Percentiles rank a stretch among this genome's conserved stretches.
Conservation (phyloP, 2,113 vertebrate genomes). For the Oryzias melastigma region DNA sequence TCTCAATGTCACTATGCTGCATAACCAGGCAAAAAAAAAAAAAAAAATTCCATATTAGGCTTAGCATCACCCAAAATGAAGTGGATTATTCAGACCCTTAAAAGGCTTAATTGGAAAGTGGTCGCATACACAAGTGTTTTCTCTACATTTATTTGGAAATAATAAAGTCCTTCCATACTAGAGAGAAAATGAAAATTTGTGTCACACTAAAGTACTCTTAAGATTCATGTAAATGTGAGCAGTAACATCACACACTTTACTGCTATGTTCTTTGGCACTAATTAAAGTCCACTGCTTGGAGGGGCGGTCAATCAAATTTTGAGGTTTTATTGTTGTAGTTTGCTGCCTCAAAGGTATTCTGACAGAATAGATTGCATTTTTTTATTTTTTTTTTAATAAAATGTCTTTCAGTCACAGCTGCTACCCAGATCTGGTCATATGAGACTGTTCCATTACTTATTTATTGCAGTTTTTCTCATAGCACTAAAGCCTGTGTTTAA, state of each 20-base stretch:
- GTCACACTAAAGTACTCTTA: constrained; percentile 6
- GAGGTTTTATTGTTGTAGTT: neutral
- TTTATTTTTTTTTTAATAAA: neutral
- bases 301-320: constrained; percentile 4
- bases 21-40: neutral
- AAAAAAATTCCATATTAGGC: neutral
- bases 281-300: constrained; percentile 1
- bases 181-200: neutral
- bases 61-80: no score
- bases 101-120: neutral
- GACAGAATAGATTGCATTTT: neutral
- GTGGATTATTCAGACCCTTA: neutral
- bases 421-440: neutral
- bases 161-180: neutral
- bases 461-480: constrained; percentile 1
- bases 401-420: no score
- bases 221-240: constrained; percentile 19
- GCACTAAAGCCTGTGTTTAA: neutral
- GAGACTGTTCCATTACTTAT: constrained; percentile 3
- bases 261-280: neutral
- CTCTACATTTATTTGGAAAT: neutral
- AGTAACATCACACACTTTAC: constrained; percentile 2
- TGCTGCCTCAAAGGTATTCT: neutral
- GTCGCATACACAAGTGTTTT: neutral
- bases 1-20: no score